These are phyloP conservation scores for Allacma fusca DNA, from an alignment of 2,888 invertebrate genomes.

Conservation along the genomic window DNA sequence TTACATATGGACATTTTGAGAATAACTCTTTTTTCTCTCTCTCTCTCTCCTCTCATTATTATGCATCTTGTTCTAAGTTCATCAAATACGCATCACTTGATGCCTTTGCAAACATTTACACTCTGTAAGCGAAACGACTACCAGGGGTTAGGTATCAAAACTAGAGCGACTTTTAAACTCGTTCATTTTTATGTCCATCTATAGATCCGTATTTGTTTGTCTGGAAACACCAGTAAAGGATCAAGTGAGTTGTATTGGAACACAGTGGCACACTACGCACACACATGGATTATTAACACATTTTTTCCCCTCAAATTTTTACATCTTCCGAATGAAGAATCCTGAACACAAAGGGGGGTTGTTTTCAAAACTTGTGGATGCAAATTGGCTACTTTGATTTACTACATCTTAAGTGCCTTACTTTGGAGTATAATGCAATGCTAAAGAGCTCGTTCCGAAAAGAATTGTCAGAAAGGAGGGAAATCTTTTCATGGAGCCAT, in stretches of 20 bases:
- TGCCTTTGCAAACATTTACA: constrained; percentile 40
- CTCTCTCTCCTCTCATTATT: constrained; percentile 31
- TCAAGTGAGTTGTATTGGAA: neutral
- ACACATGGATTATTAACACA: neutral
- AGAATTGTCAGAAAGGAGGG: too few species aligned
- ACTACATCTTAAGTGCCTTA: constrained; percentile 3
- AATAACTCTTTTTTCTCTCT: constrained; percentile 2
- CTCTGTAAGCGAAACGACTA: constrained; percentile 27
- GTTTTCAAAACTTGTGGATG: constrained; percentile 28
- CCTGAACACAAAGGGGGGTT: neutral
- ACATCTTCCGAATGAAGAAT: neutral
- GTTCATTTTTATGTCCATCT: neutral
- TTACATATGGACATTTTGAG: constrained; percentile 14
- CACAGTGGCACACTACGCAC: neutral
- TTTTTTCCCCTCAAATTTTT: constrained; percentile 9
- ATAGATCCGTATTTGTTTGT: neutral
- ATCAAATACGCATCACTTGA: constrained; percentile 47
- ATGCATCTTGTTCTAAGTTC: constrained; percentile 48
- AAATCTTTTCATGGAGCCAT: too few species aligned
- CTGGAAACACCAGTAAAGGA: neutral
- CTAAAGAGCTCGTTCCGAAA: neutral
- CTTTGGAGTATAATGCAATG: neutral
- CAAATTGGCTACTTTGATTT: constrained; percentile 25
- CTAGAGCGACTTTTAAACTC: constrained; percentile 28
- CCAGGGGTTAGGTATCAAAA: constrained; percentile 17